phyloP scores from a whole-genome alignment of 2,797 vertebrate species.

The Hypotaenidia philippensis region DNA sequence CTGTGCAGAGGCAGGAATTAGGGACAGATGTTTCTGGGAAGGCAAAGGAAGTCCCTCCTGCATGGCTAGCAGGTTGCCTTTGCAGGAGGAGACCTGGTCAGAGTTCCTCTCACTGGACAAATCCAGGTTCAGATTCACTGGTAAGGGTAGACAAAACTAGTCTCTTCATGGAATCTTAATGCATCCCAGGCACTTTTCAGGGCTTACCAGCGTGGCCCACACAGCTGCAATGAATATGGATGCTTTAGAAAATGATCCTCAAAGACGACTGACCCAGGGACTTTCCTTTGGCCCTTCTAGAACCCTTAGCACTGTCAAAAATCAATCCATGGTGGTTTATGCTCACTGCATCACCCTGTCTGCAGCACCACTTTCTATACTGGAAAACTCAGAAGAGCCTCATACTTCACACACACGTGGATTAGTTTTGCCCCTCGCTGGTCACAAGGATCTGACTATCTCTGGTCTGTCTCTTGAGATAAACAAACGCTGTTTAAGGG shows the following conservation, averaged over 20 bases:
- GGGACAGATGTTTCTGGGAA: neutral
- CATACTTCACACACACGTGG: rapidly evolving
- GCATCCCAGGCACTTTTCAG: neutral
- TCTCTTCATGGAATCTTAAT: neutral
- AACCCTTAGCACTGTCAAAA: neutral
- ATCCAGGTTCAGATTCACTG: neutral
- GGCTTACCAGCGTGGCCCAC: neutral
- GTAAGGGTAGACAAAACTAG: neutral
- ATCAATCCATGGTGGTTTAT: neutral
- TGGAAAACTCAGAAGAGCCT: neutral
- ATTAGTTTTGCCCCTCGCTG: rapidly evolving
- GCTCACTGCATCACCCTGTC: neutral
- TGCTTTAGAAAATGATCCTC: neutral
- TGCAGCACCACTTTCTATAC: neutral
- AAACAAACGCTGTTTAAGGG: neutral
- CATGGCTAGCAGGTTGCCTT: neutral
- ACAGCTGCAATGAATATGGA: neutral
- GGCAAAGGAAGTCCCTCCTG: neutral
- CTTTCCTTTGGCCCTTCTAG: neutral
- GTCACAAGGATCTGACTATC: neutral
- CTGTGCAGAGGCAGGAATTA: neutral
- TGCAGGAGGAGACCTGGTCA: neutral
- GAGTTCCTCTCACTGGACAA: neutral
- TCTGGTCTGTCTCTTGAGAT: neutral
- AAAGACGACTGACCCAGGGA: neutral